These are phyloP conservation scores for Macrochelys suwanniensis DNA, from an alignment of 2,797 vertebrate genomes.

Conservation along the genomic window DNA sequence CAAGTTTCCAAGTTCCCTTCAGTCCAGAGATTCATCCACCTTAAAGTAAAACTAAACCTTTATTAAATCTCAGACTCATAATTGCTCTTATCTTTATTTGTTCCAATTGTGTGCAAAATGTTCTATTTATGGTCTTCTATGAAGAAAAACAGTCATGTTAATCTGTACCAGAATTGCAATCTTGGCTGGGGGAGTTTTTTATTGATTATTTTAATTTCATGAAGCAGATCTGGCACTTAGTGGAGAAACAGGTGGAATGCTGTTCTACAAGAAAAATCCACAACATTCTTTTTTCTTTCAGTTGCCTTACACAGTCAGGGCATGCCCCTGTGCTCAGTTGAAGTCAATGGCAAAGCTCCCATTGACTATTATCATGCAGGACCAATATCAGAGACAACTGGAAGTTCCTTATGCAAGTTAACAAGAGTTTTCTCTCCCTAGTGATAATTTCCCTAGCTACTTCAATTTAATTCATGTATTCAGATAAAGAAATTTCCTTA, in stretches of 20 bases:
- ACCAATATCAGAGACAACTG: background rate
- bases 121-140: background rate
- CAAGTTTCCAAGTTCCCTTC: background rate
- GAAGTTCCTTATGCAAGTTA: background rate
- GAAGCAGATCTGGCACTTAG: background rate
- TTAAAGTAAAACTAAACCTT: background rate
- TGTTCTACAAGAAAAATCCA: background rate
- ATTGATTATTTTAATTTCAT: slow-evolving; percentile 37
- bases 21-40: background rate
- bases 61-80: background rate
- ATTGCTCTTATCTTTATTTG: background rate
- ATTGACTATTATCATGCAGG: background rate
- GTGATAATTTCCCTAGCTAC: background rate
- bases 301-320: background rate
- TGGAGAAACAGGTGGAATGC: slow-evolving; percentile 4
- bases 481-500: slow-evolving; percentile 13
- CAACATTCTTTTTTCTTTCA: background rate
- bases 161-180: background rate
- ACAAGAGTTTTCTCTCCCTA: background rate
- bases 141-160: background rate
- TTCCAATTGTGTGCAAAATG: background rate
- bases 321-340: background rate
- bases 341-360: slow-evolving; percentile 32
- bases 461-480: background rate
- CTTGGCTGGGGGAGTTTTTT: background rate